These are phyloP conservation scores for Melanogrammus aeglefinus DNA, from an alignment of 2,797 vertebrate species.

Conservation along the genomic window DNA sequence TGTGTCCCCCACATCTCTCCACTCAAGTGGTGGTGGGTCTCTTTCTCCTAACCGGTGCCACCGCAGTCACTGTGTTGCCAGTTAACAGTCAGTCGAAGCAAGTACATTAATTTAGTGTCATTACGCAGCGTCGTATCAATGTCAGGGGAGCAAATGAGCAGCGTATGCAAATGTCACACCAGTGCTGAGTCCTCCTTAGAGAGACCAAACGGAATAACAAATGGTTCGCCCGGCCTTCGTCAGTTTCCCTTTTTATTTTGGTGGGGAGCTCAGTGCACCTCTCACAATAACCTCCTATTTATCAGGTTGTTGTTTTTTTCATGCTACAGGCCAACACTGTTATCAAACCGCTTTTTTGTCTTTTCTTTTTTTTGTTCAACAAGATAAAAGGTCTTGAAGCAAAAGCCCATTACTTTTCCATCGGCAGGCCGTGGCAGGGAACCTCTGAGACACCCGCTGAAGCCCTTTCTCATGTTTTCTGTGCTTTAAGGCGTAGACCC, in stretches of 20 bases:
- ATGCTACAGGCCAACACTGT: constrained; percentile 3
- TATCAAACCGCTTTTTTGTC: constrained; percentile 14
- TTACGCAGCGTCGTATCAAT: constrained; percentile 27
- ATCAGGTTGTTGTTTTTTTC: constrained; percentile 1
- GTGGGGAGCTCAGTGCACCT: neutral
- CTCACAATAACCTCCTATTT: constrained; percentile 19
- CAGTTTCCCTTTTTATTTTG: neutral
- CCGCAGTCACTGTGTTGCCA: constrained; percentile 27
- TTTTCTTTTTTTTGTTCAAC: constrained; percentile 27
- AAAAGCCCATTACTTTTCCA: constrained; percentile 23
- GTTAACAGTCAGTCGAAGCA: constrained; percentile 31
- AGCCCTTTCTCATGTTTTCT: constrained; percentile 16
- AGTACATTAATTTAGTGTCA: constrained; percentile 23
- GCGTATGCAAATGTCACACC: constrained; percentile 22
- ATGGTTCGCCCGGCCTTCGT: neutral
- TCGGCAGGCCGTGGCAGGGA: constrained; percentile 10
- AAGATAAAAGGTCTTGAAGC: constrained; percentile 22
- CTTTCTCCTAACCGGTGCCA: constrained; percentile 43
- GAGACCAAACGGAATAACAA: neutral
- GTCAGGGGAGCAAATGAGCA: constrained; percentile 17
- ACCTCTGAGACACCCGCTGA: constrained; percentile 6
- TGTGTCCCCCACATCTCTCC: neutral
- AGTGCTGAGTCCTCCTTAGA: neutral
- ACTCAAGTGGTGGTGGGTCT: constrained; percentile 39
- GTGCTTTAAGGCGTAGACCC: constrained; percentile 21